phyloP scores from a whole-genome alignment of 1,140 invertebrate genomes.

The Trichonephila clavata region DNA sequence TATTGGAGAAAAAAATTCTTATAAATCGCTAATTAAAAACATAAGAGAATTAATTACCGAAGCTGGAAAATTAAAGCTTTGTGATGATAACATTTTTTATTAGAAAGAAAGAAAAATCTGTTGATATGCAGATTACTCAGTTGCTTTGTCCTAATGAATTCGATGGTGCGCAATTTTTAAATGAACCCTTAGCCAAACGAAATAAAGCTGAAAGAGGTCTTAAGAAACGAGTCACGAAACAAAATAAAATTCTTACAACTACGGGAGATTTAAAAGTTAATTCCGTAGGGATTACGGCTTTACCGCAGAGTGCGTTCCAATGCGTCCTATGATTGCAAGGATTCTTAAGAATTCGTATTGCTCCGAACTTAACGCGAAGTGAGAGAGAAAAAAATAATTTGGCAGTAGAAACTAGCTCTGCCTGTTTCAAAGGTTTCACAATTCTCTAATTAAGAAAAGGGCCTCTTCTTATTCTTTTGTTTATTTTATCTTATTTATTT shows the following conservation, averaged over 20 bases:
- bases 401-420: constrained; percentile 43
- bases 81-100: too few species aligned
- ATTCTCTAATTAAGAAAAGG: constrained; percentile 65
- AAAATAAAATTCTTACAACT: constrained; percentile 72
- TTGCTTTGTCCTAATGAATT: background rate
- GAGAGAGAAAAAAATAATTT: constrained; percentile 23
- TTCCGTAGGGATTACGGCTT: constrained; percentile 64
- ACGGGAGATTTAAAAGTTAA: constrained; percentile 73
- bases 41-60: too few species aligned
- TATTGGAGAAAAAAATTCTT: too few species aligned
- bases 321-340: constrained; percentile 44
- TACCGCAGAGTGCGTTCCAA: constrained; percentile 55
- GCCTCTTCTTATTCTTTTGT: background rate
- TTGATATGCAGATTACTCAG: background rate
- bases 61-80: background rate
- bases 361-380: background rate
- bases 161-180: constrained; percentile 54
- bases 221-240: constrained; percentile 70
- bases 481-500: constrained; percentile 38
- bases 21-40: too few species aligned
- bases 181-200: constrained; percentile 25
- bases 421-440: constrained; percentile 68
- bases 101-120: background rate
- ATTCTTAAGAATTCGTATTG: constrained; percentile 18
- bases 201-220: constrained; percentile 59